These are phyloP conservation scores for Podilymbus podiceps DNA, from an alignment of 2,113 vertebrate genomes.

Conservation along the genomic window DNA sequence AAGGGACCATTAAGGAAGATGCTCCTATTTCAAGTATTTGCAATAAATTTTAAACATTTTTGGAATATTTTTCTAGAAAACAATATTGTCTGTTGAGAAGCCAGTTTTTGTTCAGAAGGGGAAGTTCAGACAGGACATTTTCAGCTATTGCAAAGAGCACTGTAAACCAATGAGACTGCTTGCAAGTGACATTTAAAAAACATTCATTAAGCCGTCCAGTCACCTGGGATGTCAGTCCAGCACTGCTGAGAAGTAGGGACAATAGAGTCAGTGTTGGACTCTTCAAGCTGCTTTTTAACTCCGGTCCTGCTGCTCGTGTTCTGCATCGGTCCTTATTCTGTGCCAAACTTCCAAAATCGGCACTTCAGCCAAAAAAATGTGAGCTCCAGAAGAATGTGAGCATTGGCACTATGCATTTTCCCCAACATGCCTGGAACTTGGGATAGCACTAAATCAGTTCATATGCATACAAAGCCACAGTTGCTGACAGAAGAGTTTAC, in stretches of 20 bases:
- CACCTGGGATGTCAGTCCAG: not conserved
- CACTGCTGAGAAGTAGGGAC: not conserved
- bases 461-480: not conserved
- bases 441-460: not conserved
- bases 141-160: not conserved
- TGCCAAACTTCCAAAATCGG: not conserved
- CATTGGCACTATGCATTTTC: not conserved
- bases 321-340: not conserved
- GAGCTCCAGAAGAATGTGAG: not conserved
- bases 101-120: not conserved
- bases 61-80: not conserved
- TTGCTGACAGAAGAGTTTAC: not conserved
- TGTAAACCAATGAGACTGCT: not conserved
- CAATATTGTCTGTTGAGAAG: not conserved
- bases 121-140: not conserved
- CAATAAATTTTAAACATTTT: not conserved
- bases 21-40: not conserved
- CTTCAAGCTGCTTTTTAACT: not conserved
- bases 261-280: not conserved
- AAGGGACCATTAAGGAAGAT: not conserved
- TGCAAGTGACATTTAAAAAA: not conserved
- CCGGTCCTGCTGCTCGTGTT: rapidly evolving
- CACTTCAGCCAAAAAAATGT: not conserved
- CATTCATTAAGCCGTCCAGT: not conserved
- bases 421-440: rapidly evolving